Evolutionary conservation across 1,140 invertebrate species (phyloP).

Genomic region (Octopus sinensis): DNA sequence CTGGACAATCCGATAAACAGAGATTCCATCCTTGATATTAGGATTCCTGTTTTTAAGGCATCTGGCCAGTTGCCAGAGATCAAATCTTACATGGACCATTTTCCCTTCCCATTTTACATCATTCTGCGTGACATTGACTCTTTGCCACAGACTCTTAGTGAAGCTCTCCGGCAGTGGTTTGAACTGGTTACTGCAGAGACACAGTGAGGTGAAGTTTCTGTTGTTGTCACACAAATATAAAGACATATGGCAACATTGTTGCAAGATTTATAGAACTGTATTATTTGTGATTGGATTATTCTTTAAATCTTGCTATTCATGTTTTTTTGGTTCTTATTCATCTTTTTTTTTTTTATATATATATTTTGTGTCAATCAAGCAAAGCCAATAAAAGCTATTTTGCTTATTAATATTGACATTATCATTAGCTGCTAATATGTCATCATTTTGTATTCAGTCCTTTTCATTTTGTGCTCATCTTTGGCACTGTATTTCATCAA

Average conservation of each 20-base stretch:
- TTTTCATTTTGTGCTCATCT: too few relatives aligned
- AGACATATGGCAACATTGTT: not conserved
- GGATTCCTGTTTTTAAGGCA: conserved; percentile 68
- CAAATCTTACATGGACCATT: conserved; percentile 83
- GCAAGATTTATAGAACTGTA: too few relatives aligned
- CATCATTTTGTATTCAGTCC: too few relatives aligned
- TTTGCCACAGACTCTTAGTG: conserved; percentile 85
- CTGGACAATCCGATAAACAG: conserved; percentile 90
- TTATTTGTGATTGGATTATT: too few relatives aligned
- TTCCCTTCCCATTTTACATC: conserved; percentile 98
- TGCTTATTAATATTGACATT: too few relatives aligned
- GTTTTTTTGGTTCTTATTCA: too few relatives aligned
- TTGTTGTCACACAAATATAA: conserved; percentile 16
- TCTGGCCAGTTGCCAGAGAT: conserved; percentile 64
- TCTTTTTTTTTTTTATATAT: too few relatives aligned
- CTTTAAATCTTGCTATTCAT: too few relatives aligned
- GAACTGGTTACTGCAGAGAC: conserved; percentile 74
- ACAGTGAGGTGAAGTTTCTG: not conserved
- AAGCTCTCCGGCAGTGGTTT: conserved; percentile 97
- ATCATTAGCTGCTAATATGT: too few relatives aligned
- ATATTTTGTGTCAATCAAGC: too few relatives aligned
- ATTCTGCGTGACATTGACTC: conserved; percentile 84
- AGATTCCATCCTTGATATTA: conserved; percentile 89
- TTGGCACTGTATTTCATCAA: too few relatives aligned
- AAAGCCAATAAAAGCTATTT: too few relatives aligned